Evolutionary conservation across 2,113 vertebrate genomes (phyloP).

Genomic region (Sciurus niger): DNA sequence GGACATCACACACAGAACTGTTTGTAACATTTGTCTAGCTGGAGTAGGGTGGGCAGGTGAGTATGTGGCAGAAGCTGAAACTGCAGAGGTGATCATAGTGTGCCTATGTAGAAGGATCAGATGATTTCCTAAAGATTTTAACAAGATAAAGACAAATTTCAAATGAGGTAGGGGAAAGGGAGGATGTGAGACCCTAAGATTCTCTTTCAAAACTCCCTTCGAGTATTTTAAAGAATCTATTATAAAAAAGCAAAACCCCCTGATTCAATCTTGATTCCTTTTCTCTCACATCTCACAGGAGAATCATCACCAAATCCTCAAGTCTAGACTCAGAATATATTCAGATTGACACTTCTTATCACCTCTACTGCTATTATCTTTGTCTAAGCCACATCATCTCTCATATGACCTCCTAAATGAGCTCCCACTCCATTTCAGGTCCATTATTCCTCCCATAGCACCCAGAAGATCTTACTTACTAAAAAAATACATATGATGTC

Average conservation of each 20-base stretch:
- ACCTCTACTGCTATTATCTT: neutral
- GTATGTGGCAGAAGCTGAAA: neutral
- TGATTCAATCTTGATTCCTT: neutral
- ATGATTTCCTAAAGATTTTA: neutral
- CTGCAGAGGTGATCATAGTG: neutral
- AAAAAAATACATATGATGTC: slow-evolving; percentile 19
- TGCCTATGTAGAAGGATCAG: neutral
- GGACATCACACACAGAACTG: neutral
- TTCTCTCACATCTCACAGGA: neutral
- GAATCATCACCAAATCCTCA: neutral
- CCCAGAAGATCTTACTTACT: neutral
- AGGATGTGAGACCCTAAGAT: neutral
- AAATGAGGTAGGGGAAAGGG: neutral
- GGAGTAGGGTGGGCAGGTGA: neutral
- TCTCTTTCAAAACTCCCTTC: neutral
- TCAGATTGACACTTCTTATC: neutral
- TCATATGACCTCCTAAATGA: neutral
- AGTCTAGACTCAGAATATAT: slow-evolving; percentile 2
- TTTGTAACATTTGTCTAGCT: neutral
- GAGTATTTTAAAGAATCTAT: neutral
- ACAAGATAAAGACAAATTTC: neutral
- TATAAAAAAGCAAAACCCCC: slow-evolving; percentile 36
- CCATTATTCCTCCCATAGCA: neutral
- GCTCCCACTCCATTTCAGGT: neutral
- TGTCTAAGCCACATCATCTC: neutral